A percentile compares a stretch with the other conserved stretches of the same genome.
Conservation (phyloP, 2,797 vertebrate species). For the Acanthornis magna region DNA sequence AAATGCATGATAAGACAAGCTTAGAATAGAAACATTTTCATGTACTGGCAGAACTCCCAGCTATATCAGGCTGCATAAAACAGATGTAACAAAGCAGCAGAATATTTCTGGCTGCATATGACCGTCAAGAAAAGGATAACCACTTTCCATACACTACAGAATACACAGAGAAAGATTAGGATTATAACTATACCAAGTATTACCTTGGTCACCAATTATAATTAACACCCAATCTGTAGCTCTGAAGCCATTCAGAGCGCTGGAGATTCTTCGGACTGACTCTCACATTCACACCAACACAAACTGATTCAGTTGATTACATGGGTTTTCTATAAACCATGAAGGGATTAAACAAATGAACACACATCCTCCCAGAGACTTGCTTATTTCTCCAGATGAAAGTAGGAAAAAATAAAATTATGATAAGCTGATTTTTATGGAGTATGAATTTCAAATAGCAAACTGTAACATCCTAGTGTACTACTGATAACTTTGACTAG, state of each 20-base stretch:
- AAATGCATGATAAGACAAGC: neutral
- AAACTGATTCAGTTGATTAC: neutral
- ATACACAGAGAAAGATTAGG: neutral
- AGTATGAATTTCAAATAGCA: neutral
- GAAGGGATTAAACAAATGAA: neutral
- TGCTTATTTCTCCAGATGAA: neutral
- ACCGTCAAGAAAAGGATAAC: neutral
- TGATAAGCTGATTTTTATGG: neutral
- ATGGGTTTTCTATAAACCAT: neutral
- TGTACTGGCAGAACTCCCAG: constrained; percentile 26
- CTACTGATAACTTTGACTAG: neutral
- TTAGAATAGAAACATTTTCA: constrained; percentile 55
- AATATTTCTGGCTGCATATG: neutral
- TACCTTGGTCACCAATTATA: neutral
- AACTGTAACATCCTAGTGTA: neutral
- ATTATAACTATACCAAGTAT: neutral
- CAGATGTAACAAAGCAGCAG: constrained; percentile 8
- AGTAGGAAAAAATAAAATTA: neutral
- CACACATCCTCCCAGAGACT: neutral
- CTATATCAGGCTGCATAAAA: constrained; percentile 1
- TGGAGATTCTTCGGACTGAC: neutral
- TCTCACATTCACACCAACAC: neutral
- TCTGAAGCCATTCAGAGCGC: neutral
- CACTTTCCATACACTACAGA: neutral
- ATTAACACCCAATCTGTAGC: neutral